These are phyloP conservation scores for Dione vanillae DNA, from an alignment of 2,888 invertebrate genomes.

Conservation along the genomic window DNA sequence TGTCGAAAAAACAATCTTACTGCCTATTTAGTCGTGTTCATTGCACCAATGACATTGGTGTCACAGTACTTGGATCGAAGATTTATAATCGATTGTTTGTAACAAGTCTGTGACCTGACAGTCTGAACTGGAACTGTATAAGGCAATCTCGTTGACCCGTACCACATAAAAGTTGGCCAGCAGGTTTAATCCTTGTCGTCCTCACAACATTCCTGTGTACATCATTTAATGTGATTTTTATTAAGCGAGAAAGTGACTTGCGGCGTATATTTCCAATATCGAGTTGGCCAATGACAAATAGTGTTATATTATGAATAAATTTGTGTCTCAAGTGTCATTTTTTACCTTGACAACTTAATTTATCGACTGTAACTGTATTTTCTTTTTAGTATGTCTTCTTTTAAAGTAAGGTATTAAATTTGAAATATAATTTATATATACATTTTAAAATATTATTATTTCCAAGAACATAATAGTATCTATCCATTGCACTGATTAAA, in stretches of 20 bases:
- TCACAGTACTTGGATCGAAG: conserved; percentile 56
- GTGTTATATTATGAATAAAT: conserved; percentile 2
- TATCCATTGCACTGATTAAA: background rate
- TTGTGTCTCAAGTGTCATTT: background rate
- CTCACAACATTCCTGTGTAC: conserved; percentile 60
- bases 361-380: background rate
- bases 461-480: background rate
- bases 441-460: background rate
- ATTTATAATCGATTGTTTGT: conserved; percentile 76
- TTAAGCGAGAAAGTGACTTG: conserved; percentile 46
- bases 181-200: conserved; percentile 72
- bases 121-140: conserved; percentile 70
- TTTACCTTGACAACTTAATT: background rate
- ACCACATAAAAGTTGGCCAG: conserved; percentile 71
- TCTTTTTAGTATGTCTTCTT: background rate
- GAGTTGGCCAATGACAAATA: conserved; percentile 31
- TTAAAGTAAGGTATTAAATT: background rate
- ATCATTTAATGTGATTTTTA: conserved; percentile 51
- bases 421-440: background rate
- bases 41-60: conserved; percentile 48
- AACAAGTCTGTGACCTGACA: conserved; percentile 64
- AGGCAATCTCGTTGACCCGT: conserved; percentile 71
- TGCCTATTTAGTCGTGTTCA: conserved; percentile 22
- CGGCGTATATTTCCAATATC: conserved; percentile 30
- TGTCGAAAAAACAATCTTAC: conserved; percentile 9